These are phyloP conservation scores for Liasis olivaceus DNA, from an alignment of 2,797 vertebrate species.

Conservation along the genomic window DNA sequence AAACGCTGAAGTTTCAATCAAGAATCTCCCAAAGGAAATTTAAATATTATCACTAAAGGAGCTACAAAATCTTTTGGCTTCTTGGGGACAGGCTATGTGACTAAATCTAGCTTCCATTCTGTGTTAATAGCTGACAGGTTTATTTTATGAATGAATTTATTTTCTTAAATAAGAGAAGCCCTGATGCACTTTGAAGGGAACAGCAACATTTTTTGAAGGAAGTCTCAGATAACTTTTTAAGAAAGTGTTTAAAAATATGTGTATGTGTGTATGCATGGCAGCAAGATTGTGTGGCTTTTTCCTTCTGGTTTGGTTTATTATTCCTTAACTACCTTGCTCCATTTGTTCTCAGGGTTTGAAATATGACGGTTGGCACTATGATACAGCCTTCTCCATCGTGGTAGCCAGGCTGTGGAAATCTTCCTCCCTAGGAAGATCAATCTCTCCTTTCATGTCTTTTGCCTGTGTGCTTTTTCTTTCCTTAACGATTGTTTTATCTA, in stretches of 20 bases:
- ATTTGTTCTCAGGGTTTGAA: neutral
- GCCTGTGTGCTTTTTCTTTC: neutral
- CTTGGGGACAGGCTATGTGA: neutral
- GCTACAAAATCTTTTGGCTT: neutral
- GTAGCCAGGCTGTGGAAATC: neutral
- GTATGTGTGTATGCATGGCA: neutral
- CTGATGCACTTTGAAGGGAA: neutral
- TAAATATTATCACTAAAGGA: neutral
- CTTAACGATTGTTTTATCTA: neutral
- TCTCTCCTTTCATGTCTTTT: neutral
- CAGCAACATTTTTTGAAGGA: neutral
- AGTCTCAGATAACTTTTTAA: neutral
- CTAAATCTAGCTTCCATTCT: neutral
- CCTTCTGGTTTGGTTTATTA: neutral
- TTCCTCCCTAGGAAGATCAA: neutral
- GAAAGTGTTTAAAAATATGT: neutral
- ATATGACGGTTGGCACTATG: neutral
- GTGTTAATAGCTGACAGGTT: neutral
- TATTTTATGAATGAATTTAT: neutral
- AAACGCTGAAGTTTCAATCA: neutral
- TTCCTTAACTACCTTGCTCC: neutral
- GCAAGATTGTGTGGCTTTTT: neutral
- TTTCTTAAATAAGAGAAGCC: neutral
- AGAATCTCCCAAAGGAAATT: neutral
- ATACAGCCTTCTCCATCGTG: neutral